Evolutionary conservation across 2,797 vertebrate genomes (phyloP).

Genomic region (Pyrocephalus nanus): DNA sequence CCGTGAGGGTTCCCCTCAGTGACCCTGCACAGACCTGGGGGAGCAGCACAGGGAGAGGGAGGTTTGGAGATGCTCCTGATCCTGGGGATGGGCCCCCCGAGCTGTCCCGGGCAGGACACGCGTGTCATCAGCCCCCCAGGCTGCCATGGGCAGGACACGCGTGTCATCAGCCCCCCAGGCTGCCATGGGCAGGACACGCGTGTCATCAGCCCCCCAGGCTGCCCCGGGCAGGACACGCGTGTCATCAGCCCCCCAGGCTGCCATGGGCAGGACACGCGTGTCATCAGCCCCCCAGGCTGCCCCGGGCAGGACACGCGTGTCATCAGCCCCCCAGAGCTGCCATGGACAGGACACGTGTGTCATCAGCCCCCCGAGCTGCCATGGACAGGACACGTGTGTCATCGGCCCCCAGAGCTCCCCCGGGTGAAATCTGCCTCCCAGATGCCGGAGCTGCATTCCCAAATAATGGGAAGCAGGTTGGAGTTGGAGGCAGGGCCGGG

Average conservation of each 20-base stretch:
- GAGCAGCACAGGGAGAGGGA: background rate
- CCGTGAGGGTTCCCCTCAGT: background rate
- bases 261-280: accelerated
- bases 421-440: constrained; percentile 31
- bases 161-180: background rate
- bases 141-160: background rate
- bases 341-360: accelerated
- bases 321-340: background rate
- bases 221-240: background rate
- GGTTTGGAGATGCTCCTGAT: background rate
- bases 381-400: background rate
- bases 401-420: background rate
- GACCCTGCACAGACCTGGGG: background rate
- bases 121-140: background rate
- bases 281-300: background rate
- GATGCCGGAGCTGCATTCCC: constrained; percentile 44
- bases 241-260: background rate
- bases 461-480: constrained; percentile 54
- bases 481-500: background rate
- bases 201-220: background rate
- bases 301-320: background rate
- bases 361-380: background rate
- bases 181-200: accelerated
- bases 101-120: background rate
- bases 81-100: background rate